Evolutionary conservation across 2,797 vertebrate species (phyloP).

Genomic region (Threskiornis aethiopicus): DNA sequence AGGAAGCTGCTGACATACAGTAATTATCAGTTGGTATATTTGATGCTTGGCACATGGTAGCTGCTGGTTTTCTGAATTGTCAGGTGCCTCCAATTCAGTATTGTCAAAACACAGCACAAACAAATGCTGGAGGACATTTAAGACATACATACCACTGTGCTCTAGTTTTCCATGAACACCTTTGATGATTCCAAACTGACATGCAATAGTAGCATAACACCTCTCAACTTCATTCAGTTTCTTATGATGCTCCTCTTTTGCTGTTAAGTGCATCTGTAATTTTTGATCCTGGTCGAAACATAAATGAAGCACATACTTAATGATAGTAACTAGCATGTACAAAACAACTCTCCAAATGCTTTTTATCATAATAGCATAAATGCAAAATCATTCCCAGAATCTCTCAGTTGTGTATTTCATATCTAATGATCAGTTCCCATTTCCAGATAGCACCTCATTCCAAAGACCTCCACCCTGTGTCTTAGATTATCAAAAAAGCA

Average conservation of each 20-base stretch:
- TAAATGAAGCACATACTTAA: background rate
- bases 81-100: background rate
- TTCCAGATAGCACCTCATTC: background rate
- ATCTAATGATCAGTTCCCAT: background rate
- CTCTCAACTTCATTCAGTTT: conserved; percentile 89
- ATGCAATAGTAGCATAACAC: conserved; percentile 74
- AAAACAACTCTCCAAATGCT: background rate
- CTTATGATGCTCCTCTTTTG: conserved; percentile 87
- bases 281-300: conserved; percentile 86
- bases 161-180: conserved; percentile 85
- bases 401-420: background rate
- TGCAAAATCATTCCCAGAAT: background rate
- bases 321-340: background rate
- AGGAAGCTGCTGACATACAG: background rate
- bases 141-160: conserved; percentile 81
- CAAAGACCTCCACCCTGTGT: background rate
- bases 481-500: background rate
- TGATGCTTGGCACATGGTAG: background rate
- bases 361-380: background rate
- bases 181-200: conserved; percentile 84
- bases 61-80: background rate
- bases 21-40: background rate
- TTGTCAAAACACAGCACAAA: background rate
- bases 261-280: conserved; percentile 80
- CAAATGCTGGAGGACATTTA: background rate